Evolutionary conservation across 2,888 invertebrate genomes (phyloP).

Genomic region (Nesidiocoris tenuis): DNA sequence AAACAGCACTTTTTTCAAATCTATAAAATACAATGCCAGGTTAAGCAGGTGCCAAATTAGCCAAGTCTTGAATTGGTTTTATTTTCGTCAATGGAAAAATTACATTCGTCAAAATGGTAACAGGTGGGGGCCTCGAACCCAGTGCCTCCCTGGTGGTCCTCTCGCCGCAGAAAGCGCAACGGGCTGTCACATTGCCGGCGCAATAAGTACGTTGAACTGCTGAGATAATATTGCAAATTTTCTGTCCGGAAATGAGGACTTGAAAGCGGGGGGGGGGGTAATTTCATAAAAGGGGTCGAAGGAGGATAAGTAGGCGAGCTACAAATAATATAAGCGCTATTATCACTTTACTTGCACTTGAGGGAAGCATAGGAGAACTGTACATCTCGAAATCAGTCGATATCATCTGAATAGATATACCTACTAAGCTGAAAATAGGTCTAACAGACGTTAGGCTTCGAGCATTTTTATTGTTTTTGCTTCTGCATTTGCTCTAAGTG

Average conservation of each 20-base stretch:
- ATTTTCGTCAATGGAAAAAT: constrained; percentile 27
- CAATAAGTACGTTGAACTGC: not conserved
- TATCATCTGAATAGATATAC: too few relatives aligned
- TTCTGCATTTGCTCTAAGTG: too few relatives aligned
- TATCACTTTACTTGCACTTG: not conserved
- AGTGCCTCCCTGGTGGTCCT: constrained; percentile 44
- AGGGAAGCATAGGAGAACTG: not conserved
- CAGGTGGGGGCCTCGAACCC: constrained; percentile 46
- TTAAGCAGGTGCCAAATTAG: constrained; percentile 47
- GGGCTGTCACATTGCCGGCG: constrained; percentile 47
- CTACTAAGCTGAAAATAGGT: too few relatives aligned
- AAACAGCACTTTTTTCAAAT: constrained; percentile 35
- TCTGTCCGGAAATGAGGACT: not conserved
- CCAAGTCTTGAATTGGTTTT: constrained; percentile 49
- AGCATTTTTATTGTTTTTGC: too few relatives aligned
- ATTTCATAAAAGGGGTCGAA: not conserved
- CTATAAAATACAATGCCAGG: constrained; percentile 46
- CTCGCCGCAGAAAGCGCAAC: constrained; percentile 32
- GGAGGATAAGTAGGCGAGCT: not conserved
- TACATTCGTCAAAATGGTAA: constrained; percentile 32
- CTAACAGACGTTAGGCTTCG: too few relatives aligned
- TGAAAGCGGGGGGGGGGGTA: too few relatives aligned
- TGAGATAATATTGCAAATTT: not conserved
- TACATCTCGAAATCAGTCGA: too few relatives aligned
- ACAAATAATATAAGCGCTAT: not conserved